These are phyloP conservation scores for Otocyon megalotis DNA, from an alignment of 2,113 vertebrate species.

Conservation along the genomic window DNA sequence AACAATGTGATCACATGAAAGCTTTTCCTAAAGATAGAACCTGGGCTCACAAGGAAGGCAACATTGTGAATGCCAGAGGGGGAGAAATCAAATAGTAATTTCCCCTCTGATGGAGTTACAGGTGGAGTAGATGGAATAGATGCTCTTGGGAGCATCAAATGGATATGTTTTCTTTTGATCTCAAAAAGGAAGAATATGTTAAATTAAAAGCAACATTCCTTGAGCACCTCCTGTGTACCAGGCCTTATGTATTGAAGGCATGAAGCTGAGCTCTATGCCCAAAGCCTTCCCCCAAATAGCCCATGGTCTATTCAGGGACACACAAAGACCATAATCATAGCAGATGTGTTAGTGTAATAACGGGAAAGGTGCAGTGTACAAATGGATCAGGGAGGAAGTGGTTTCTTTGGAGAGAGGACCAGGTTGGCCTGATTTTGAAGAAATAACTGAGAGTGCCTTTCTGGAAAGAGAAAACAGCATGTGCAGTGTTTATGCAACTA, in stretches of 20 bases:
- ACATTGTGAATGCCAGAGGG: neutral
- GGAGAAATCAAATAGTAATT: neutral
- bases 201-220: neutral
- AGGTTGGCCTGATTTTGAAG: neutral
- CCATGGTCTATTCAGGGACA: neutral
- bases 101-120: neutral
- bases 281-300: too few relatives aligned
- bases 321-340: neutral
- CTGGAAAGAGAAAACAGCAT: neutral
- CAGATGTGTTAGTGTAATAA: neutral
- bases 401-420: neutral
- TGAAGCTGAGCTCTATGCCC: fast-evolving
- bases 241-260: neutral
- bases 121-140: neutral
- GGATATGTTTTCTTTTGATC: neutral
- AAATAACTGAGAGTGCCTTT: neutral
- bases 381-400: neutral
- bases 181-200: neutral
- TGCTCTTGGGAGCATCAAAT: neutral
- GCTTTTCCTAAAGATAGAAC: constrained; percentile 53
- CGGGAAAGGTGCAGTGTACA: neutral
- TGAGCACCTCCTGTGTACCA: neutral
- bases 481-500: neutral
- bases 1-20: neutral
- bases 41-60: constrained; percentile 11